Conservation (phyloP, 2,888 invertebrate species). For the Nomada ferruginata region DNA sequence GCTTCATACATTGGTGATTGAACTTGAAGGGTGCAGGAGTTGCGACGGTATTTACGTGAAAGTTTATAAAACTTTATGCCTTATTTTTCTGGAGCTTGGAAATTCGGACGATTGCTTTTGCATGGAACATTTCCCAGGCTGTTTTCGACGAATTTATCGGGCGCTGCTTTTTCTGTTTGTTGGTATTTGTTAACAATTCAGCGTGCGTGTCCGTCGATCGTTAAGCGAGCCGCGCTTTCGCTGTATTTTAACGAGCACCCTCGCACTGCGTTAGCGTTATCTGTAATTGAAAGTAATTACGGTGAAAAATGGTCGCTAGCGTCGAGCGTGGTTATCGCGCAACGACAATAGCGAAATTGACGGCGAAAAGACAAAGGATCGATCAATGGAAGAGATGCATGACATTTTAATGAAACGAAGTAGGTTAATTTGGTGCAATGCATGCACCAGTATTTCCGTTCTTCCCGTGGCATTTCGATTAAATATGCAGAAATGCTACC, state of each 20-base stretch:
- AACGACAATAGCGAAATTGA: slow-evolving; percentile 35
- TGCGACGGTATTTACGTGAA: no score
- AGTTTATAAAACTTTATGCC: background rate
- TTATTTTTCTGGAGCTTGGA: background rate
- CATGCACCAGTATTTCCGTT: no score
- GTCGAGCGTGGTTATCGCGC: slow-evolving; percentile 30
- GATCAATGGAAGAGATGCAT: slow-evolving; percentile 14
- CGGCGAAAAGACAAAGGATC: background rate
- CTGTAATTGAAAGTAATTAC: slow-evolving; percentile 58
- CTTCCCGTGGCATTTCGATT: no score
- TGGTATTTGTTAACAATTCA: slow-evolving; percentile 56
- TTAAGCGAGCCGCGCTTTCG: slow-evolving; percentile 33
- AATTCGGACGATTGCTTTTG: background rate
- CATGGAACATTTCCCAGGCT: background rate
- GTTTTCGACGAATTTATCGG: slow-evolving; percentile 25
- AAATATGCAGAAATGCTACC: no score
- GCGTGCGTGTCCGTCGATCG: slow-evolving; percentile 49
- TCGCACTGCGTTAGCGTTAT: slow-evolving; percentile 52
- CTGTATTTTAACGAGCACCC: slow-evolving; percentile 33
- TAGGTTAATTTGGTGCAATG: slow-evolving; percentile 24
- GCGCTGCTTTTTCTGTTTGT: slow-evolving; percentile 42
- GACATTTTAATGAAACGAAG: slow-evolving; percentile 27
- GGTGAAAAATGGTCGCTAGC: slow-evolving; percentile 49
- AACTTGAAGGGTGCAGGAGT: no score
- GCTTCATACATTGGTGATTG: no score